These are phyloP conservation scores for Cyclophora albipunctata DNA, from an alignment of 2,888 invertebrate species.

Conservation along the genomic window DNA sequence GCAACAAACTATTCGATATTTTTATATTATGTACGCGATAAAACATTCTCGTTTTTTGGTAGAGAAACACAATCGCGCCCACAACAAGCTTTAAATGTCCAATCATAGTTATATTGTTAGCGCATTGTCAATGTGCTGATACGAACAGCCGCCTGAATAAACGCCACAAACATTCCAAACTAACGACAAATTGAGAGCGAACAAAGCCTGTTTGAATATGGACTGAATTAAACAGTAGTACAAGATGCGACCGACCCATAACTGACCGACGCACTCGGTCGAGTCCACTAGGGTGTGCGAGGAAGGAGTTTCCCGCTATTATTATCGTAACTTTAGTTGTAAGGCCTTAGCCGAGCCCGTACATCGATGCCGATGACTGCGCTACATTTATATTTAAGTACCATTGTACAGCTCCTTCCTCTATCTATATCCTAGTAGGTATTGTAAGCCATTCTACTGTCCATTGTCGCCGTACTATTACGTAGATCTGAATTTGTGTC, in stretches of 20 bases:
- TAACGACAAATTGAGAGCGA: conserved; percentile 30
- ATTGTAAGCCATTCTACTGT: not conserved
- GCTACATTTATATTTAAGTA: not conserved
- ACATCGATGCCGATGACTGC: no score
- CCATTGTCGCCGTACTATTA: conserved; percentile 18
- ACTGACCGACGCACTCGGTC: not conserved
- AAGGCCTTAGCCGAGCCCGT: not conserved
- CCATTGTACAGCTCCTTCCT: not conserved
- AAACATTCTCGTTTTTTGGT: conserved; percentile 4
- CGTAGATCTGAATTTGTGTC: conserved; percentile 50
- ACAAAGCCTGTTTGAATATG: conserved; percentile 17
- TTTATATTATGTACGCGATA: conserved; percentile 14
- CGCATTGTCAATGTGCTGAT: conserved; percentile 17
- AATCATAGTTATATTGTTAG: conserved; percentile 25
- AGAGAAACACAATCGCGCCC: conserved; percentile 13
- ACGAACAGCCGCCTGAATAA: conserved; percentile 37
- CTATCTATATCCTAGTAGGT: not conserved
- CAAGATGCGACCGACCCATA: not conserved
- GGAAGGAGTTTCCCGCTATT: not conserved
- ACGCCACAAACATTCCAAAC: conserved; percentile 59
- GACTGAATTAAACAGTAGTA: not conserved
- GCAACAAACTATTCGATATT: conserved; percentile 10
- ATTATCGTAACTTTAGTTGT: not conserved
- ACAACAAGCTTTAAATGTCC: conserved; percentile 33
- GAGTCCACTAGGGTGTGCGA: not conserved